phyloP scores from a whole-genome alignment of 2,113 vertebrate species.

The Brienomyrus longianalis region DNA sequence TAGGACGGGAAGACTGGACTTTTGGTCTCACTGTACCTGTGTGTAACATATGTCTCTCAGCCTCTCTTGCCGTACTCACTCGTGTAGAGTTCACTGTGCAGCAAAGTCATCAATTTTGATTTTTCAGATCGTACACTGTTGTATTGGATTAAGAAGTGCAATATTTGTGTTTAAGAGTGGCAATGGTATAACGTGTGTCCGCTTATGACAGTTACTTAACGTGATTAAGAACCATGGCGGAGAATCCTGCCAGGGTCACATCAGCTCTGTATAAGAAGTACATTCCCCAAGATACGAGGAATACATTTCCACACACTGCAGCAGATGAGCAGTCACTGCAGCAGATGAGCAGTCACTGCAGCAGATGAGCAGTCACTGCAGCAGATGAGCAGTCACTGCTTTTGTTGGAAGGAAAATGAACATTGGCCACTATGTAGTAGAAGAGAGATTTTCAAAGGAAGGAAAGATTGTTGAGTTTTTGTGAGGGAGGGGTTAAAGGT shows the following conservation, averaged over 20 bases:
- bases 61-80: neutral
- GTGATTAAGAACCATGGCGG: neutral
- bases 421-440: neutral
- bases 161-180: conserved; percentile 15
- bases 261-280: neutral
- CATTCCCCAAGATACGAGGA: neutral
- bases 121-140: neutral
- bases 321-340: neutral
- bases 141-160: conserved; percentile 14
- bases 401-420: neutral
- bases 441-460: neutral
- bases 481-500: neutral
- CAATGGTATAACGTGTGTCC: neutral
- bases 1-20: neutral
- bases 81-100: neutral
- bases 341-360: no score
- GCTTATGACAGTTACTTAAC: neutral
- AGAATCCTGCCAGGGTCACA: neutral
- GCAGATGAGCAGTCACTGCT: neutral
- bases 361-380: neutral
- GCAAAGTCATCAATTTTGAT: neutral
- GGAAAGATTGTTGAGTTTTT: neutral
- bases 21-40: neutral
- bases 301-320: neutral
- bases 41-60: neutral